These are phyloP conservation scores for Dreissena polymorpha DNA, from an alignment of 1,140 invertebrate species.

Conservation along the genomic window DNA sequence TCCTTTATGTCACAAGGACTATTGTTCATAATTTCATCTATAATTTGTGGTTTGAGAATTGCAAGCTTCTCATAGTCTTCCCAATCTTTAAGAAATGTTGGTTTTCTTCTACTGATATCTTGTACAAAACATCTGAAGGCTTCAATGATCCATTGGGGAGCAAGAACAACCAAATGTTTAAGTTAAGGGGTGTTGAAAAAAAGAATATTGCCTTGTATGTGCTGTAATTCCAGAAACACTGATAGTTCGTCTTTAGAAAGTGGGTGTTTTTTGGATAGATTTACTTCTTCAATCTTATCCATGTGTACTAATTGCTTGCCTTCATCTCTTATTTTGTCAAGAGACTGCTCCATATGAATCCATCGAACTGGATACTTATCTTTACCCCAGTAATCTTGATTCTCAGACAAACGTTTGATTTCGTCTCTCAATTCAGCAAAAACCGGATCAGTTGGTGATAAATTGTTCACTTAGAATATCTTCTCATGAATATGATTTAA, in stretches of 20 bases:
- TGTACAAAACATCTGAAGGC: no score
- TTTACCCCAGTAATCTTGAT: constrained; percentile 27
- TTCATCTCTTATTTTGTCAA: constrained; percentile 2
- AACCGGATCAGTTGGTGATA: neutral
- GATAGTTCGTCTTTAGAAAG: constrained; percentile 26
- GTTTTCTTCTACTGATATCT: no score
- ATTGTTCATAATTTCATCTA: no score
- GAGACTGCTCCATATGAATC: constrained; percentile 26
- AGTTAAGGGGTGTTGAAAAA: no score
- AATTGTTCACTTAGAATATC: constrained; percentile 34
- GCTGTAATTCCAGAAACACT: no score
- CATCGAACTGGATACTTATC: constrained; percentile 16
- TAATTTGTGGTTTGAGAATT: no score
- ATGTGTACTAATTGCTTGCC: constrained; percentile 22
- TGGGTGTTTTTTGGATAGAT: neutral
- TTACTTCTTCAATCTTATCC: neutral
- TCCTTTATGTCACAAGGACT: no score
- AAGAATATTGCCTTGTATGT: no score
- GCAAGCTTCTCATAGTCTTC: no score
- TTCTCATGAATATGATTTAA: constrained; percentile 1
- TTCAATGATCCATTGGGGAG: no score
- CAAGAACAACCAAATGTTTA: no score
- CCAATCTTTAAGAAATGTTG: no score
- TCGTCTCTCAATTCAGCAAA: constrained; percentile 8
- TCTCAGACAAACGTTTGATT: neutral